phyloP scores from a whole-genome alignment of 2,113 vertebrate species.

The Puntigrus tetrazona region DNA sequence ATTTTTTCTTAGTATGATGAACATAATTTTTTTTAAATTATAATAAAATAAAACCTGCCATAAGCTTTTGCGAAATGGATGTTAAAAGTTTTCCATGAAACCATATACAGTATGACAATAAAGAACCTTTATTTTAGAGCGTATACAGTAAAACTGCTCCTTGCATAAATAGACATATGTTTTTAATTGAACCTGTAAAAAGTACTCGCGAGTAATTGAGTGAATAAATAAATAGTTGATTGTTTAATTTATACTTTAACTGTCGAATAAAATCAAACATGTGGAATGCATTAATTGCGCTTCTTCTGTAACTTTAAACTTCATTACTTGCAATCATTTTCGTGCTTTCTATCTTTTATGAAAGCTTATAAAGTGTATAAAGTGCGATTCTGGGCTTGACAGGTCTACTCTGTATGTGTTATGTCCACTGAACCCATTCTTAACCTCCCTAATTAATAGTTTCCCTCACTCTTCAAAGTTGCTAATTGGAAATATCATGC shows the following conservation, averaged over 20 bases:
- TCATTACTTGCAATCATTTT: background rate
- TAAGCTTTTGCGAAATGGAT: background rate
- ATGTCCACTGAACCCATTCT: slow-evolving; percentile 60
- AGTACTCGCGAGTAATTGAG: background rate
- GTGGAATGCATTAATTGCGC: background rate
- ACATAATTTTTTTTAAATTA: too few relatives aligned
- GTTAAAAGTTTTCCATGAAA: background rate
- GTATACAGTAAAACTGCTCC: background rate
- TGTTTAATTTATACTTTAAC: too few relatives aligned
- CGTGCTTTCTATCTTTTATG: background rate
- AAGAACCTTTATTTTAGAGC: background rate
- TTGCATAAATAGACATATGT: background rate
- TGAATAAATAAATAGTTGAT: too few relatives aligned
- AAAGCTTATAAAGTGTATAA: background rate
- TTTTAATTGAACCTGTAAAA: background rate
- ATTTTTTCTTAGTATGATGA: too few relatives aligned
- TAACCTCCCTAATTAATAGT: slow-evolving; percentile 71
- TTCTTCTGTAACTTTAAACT: background rate
- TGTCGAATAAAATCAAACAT: too few relatives aligned
- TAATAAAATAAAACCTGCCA: too few relatives aligned
- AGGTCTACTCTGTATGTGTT: slow-evolving; percentile 56
- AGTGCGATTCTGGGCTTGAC: slow-evolving; percentile 51
- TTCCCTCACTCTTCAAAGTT: slow-evolving; percentile 58
- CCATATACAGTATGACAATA: background rate
- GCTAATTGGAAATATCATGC: slow-evolving; percentile 63